Evolutionary conservation across 1,140 invertebrate species (phyloP), one percentile per base, ranked within the genome.

Genomic region (Philopotamus ludificatus): DNA sequence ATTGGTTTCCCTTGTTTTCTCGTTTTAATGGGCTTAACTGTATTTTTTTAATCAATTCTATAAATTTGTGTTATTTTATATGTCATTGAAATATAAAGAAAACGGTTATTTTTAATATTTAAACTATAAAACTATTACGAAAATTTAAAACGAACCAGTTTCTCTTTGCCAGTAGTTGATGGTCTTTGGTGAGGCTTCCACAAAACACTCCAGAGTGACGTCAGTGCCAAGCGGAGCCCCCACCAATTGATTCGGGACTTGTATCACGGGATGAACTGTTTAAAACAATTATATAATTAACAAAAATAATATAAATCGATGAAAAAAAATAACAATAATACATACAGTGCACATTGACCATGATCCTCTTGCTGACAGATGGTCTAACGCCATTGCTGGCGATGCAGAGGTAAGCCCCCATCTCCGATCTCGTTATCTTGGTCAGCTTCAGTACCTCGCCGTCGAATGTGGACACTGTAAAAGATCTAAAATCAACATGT

Each of bases 91-190:
- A 7, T 47, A 47, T 47, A 18, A 47, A 47, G 44, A 47, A 8
- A n/a, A 50, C 4, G 20, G 2, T 50, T 21, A 15, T 7, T 18
- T 15, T 3, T 50, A 21, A 50, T 10, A 2, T 50, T 23, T 50
- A 3, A 7, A 44, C 3, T 3, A 44, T 49, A n/a, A n/a, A n/a
- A n/a, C n/a, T n/a, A n/a, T 49, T n/a, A 49, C 20, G 23, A 18
- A 53, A 53, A 8, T 4, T 26, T 7, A 53, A 16, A 41, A 55
- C 54, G 84, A 82, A 92, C 89, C 88, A 65, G 84, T 85, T 74
- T 91, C 87, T 76, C 86, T 85, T 71, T 88, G 84, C 93, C 93
- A 95, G 76, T 91, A 93, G 81, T 92, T 93, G 79, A 94, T 90
- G 64, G 90, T 90, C 77, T 88, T 91, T 4, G 93, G 94, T 58